Percentiles rank a stretch among this genome's conserved stretches.
Evolutionary conservation across 2,888 invertebrate species (phyloP).

Genomic region (Euproctis similis): DNA sequence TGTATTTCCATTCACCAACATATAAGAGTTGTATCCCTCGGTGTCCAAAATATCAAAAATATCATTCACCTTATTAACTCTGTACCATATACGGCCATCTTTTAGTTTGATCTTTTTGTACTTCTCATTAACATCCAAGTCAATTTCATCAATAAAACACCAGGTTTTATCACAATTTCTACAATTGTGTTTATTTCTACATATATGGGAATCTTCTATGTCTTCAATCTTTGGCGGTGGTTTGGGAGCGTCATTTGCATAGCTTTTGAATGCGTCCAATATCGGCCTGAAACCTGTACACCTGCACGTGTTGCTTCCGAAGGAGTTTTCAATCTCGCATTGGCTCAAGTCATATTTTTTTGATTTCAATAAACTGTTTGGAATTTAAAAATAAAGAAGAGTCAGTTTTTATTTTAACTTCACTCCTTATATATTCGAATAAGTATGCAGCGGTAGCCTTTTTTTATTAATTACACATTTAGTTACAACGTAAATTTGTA

Average conservation of each 20-base stretch:
- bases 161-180: conserved; percentile 28
- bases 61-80: conserved; percentile 61
- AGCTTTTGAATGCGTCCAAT: conserved; percentile 77
- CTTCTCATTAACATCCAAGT: conserved; percentile 17
- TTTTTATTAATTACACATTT: too few species aligned
- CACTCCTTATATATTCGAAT: not conserved
- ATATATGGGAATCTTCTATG: conserved; percentile 46
- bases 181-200: conserved; percentile 19
- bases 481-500: too few species aligned
- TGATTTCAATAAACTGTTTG: conserved; percentile 42
- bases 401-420: not conserved
- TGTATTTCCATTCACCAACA: conserved; percentile 83
- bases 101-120: conserved; percentile 37
- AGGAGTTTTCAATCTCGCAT: conserved; percentile 80
- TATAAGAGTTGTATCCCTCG: conserved; percentile 63
- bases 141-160: conserved; percentile 39
- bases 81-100: conserved; percentile 67
- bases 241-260: conserved; percentile 64
- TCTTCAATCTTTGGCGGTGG: conserved; percentile 27
- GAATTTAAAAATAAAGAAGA: not conserved
- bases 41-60: conserved; percentile 62
- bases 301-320: conserved; percentile 83
- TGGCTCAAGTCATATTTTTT: conserved; percentile 59
- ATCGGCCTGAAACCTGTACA: conserved; percentile 83
- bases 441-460: not conserved